phyloP scores from a whole-genome alignment of 1,140 invertebrate genomes.

The Drosophila quadrilineata region DNA sequence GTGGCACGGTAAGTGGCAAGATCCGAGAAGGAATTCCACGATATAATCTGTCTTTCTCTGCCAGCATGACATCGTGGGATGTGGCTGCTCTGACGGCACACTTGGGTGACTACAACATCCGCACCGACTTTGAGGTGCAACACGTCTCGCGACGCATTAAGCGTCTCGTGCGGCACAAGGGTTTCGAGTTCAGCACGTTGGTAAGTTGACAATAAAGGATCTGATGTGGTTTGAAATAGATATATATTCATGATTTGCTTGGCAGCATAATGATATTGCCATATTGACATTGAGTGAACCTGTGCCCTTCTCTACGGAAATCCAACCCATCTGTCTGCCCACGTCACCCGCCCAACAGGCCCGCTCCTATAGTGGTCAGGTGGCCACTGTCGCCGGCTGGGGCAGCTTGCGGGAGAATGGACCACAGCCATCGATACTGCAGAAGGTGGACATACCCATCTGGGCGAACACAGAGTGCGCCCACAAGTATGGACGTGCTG shows the following conservation, averaged over 20 bases:
- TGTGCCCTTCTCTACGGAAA: slow-evolving; percentile 87
- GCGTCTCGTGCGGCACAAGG: slow-evolving; percentile 90
- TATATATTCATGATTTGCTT: neutral
- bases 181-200: slow-evolving; percentile 91
- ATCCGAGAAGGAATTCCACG: neutral
- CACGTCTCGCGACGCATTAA: slow-evolving; percentile 90
- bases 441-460: slow-evolving; percentile 91
- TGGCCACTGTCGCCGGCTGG: slow-evolving; percentile 92
- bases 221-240: too few species aligned
- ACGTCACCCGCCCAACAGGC: slow-evolving; percentile 81
- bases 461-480: slow-evolving; percentile 91
- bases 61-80: slow-evolving; percentile 93
- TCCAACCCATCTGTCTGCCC: slow-evolving; percentile 92
- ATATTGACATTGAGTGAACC: slow-evolving; percentile 91
- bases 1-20: slow-evolving; percentile 89
- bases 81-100: slow-evolving; percentile 90
- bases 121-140: slow-evolving; percentile 86
- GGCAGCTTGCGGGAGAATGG: slow-evolving; percentile 84
- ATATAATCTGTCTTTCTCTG: neutral
- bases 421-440: slow-evolving; percentile 89
- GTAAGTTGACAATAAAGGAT: too few species aligned
- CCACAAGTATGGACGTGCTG: slow-evolving; percentile 90
- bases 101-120: slow-evolving; percentile 92
- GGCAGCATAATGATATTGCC: slow-evolving; percentile 91
- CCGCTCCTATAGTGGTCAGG: slow-evolving; percentile 85